These are phyloP conservation scores for Thymelicus acteon DNA, from an alignment of 2,888 invertebrate species.

Conservation along the genomic window DNA sequence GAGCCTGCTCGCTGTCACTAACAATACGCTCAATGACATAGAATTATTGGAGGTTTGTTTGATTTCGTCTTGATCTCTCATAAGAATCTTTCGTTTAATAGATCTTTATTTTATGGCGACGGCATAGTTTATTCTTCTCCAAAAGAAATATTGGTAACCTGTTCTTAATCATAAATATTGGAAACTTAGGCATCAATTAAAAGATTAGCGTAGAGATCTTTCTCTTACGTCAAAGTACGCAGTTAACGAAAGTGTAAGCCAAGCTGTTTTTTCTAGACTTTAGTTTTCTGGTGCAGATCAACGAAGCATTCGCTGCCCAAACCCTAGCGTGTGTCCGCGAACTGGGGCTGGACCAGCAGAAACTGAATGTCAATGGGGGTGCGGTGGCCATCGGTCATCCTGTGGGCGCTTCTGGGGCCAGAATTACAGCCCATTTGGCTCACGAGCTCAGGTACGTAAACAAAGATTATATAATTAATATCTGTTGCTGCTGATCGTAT, in stretches of 20 bases:
- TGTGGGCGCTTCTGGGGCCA: conserved; percentile 96
- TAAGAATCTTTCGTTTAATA: too few relatives aligned
- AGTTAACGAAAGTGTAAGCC: too few relatives aligned
- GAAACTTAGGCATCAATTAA: too few relatives aligned
- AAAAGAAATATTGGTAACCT: neutral
- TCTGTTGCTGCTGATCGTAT: too few relatives aligned
- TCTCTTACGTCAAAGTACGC: too few relatives aligned
- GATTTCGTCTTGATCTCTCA: too few relatives aligned
- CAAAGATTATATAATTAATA: neutral
- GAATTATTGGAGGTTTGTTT: conserved; percentile 93
- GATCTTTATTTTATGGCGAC: too few relatives aligned
- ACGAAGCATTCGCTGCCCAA: conserved; percentile 99
- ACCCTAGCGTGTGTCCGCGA: conserved; percentile 95
- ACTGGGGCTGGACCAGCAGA: conserved; percentile 92
- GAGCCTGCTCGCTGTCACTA: conserved; percentile 91
- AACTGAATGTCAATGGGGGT: conserved; percentile 97
- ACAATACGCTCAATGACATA: conserved; percentile 92
- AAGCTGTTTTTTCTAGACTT: neutral
- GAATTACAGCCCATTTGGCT: conserved; percentile 95
- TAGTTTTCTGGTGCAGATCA: conserved; percentile 87
- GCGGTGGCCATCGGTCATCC: conserved; percentile 99
- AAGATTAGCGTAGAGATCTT: too few relatives aligned
- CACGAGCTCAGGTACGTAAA: conserved; percentile 91
- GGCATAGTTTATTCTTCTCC: too few relatives aligned
- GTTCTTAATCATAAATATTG: neutral